Evolutionary conservation across 2,113 vertebrate genomes (phyloP).

Genomic region (Tricholaema leucomelas): DNA sequence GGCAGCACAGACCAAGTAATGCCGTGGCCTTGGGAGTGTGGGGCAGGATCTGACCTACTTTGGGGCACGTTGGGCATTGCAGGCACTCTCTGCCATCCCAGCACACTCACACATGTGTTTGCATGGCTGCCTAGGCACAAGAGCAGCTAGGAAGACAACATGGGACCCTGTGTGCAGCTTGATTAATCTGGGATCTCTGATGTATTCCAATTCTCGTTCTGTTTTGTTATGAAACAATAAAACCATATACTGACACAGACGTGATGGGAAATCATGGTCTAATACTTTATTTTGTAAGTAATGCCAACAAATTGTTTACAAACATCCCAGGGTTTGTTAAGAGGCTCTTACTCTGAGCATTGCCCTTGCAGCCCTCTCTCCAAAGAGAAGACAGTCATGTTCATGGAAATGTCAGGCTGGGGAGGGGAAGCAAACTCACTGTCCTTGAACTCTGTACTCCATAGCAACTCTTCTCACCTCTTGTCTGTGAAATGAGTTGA

Average conservation of each 20-base stretch:
- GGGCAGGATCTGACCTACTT: constrained; percentile 18
- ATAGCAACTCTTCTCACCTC: constrained; percentile 10
- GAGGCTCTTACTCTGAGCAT: constrained; percentile 34
- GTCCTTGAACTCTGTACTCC: constrained; percentile 39
- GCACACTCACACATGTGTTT: neutral
- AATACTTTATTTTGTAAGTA: constrained; percentile 76
- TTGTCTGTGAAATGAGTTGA: constrained; percentile 29
- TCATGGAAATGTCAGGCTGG: neutral
- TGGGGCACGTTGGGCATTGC: neutral
- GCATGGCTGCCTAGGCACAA: neutral
- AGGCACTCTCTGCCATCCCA: neutral
- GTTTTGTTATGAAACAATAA: constrained; percentile 71
- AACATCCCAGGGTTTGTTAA: constrained; percentile 62
- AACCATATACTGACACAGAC: constrained; percentile 60
- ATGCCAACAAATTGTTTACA: constrained; percentile 79
- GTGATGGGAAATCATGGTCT: constrained; percentile 72
- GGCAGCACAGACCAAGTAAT: neutral
- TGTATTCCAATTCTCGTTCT: constrained; percentile 66
- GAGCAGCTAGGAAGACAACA: neutral
- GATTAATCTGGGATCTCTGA: constrained; percentile 62
- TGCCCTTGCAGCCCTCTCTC: constrained; percentile 34
- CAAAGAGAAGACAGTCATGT: neutral
- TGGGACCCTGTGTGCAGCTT: constrained; percentile 53
- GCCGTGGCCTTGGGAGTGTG: neutral
- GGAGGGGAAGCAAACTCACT: constrained; percentile 13